Evolutionary conservation across 2,888 invertebrate genomes (phyloP).

Genomic region (Eupithecia pulchellata): DNA sequence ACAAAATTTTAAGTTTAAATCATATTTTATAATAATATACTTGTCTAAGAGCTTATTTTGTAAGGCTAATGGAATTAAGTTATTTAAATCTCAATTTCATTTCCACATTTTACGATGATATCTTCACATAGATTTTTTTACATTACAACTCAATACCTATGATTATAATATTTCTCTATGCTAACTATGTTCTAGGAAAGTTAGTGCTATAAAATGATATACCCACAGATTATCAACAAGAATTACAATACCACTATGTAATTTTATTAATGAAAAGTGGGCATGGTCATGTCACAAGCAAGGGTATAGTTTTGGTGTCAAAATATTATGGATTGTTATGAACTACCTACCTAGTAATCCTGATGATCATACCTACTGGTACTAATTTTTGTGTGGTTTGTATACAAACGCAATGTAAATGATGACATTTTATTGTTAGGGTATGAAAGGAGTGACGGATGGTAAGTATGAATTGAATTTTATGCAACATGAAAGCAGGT

Average conservation of each 20-base stretch:
- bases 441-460: background rate
- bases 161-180: background rate
- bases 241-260: background rate
- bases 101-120: no score
- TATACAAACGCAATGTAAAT: background rate
- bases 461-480: constrained; percentile 10
- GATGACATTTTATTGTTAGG: constrained; percentile 1
- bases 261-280: background rate
- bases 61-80: no score
- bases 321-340: background rate
- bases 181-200: background rate
- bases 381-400: background rate
- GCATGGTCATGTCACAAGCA: background rate
- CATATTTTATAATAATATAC: no score
- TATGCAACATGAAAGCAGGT: constrained; percentile 47
- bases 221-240: background rate
- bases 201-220: background rate
- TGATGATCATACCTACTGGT: background rate
- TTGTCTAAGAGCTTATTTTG: no score
- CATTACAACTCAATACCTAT: no score
- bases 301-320: background rate
- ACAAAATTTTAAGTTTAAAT: no score
- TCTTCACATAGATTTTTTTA: no score
- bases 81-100: no score
- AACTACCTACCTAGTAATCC: background rate